Base-by-base conservation (phyloP, 2,113 vertebrate genomes). In the Odontophorus gujanensis region DNA sequence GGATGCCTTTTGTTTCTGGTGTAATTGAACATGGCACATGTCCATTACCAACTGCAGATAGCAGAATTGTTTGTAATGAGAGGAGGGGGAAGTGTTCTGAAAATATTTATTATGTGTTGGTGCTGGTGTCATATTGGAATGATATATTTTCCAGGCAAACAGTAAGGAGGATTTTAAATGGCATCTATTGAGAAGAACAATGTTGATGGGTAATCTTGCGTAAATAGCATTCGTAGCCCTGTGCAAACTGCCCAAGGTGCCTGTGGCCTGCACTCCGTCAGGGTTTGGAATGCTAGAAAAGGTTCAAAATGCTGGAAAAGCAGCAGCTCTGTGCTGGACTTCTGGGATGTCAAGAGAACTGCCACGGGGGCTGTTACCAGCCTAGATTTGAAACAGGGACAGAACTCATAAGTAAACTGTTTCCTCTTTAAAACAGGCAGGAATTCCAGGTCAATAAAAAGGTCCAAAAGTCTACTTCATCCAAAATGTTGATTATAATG, bases 51-150 rank as follows among this genome's bases (percentile, higher is more conserved):
- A 68, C 90, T 89, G 95, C 80, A 72, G 89, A 88, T 30, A 92
- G 86, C 84, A 92, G 86, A 95, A 94, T 78, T 90, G 89, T 84
- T 85, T 84, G 81, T 94, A 88, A 93, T 72, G 90, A 91, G 93
- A 86, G 83, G 92, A 95, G 92, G 83, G 58, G 89, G 83, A 93
- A 92, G 89, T 87, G 89, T 96, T 86, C 92, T 81, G 86, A 95
- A 93, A 96, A 95, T 94, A 93, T 96, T 95, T 93, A 67, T 89
- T 81, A 86, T 75, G 12, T 92, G 89, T 92, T 95, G 92, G 74
- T 93, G 51, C 90, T 89, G 66, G 81, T 93, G 86, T 93, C 81
- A 32, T 57, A 53, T 45, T 74, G 53, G 88, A 59, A 85, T 90
- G 84, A 83, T 90, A 73, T 68, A 72, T 74, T 95, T 90, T 78